A percentile compares a stretch with the other conserved stretches of the same genome.
Evolutionary conservation across 2,888 invertebrate species (phyloP).

Genomic region (Strigamia crassipes): DNA sequence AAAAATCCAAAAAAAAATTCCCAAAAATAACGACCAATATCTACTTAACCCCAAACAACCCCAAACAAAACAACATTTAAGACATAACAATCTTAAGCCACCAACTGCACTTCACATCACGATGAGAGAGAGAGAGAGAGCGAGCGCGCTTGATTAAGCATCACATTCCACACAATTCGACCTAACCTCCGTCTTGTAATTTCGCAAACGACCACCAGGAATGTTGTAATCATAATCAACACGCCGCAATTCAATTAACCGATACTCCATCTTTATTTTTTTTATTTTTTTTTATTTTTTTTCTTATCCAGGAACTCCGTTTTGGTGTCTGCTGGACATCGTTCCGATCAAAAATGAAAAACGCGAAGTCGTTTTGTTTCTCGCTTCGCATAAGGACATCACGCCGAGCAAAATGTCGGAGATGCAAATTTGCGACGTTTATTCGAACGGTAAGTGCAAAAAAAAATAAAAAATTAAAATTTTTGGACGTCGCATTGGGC

Average conservation of each 20-base stretch:
- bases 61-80: background rate
- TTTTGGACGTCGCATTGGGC: too few species aligned
- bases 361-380: conserved; percentile 91
- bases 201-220: background rate
- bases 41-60: background rate
- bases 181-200: background rate
- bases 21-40: too few species aligned
- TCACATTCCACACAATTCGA: background rate
- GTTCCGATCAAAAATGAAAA: conserved; percentile 99
- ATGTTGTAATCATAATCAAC: background rate
- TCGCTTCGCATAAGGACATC: conserved; percentile 96
- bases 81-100: too few species aligned
- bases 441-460: conserved; percentile 51
- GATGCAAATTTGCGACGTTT: conserved; percentile 59
- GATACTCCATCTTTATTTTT: background rate
- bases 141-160: background rate
- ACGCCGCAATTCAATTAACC: background rate
- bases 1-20: too few species aligned
- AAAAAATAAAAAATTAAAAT: too few species aligned
- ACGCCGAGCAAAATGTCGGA: conserved; percentile 88
- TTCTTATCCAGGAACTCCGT: conserved; percentile 77
- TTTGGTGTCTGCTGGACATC: conserved; percentile 95
- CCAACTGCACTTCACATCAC: too few species aligned
- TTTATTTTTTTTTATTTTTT: background rate
- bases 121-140: too few species aligned